These are phyloP conservation scores for Liopterus haemorrhoidalis DNA, from an alignment of 2,888 invertebrate species.

Conservation along the genomic window DNA sequence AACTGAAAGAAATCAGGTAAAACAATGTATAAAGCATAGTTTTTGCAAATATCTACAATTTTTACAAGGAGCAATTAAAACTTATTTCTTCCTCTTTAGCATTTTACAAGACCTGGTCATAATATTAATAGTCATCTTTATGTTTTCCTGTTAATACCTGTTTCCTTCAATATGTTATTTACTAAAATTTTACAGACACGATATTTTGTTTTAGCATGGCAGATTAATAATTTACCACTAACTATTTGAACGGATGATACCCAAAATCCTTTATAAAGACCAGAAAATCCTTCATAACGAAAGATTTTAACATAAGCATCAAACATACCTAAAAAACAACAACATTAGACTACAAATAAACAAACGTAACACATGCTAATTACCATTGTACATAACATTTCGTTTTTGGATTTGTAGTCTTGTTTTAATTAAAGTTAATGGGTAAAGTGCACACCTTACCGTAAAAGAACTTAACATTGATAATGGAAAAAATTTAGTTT, in stretches of 20 bases:
- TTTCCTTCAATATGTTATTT: too few species aligned
- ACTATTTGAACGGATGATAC: slow-evolving; percentile 70
- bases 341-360: slow-evolving; percentile 10
- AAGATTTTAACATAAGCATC: slow-evolving; percentile 89
- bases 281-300: slow-evolving; percentile 73
- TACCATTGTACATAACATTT: slow-evolving; percentile 75
- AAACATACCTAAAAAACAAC: slow-evolving; percentile 55
- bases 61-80: too few species aligned
- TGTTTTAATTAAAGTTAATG: slow-evolving; percentile 89
- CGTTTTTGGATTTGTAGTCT: slow-evolving; percentile 83
- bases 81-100: too few species aligned
- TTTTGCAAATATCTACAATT: too few species aligned
- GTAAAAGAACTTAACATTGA: slow-evolving; percentile 84
- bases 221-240: slow-evolving; percentile 40
- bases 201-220: too few species aligned
- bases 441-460: slow-evolving; percentile 74
- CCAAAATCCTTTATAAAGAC: slow-evolving; percentile 93
- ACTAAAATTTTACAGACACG: too few species aligned
- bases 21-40: too few species aligned
- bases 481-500: slow-evolving; percentile 85
- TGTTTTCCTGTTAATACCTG: too few species aligned
- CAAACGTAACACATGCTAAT: slow-evolving; percentile 17
- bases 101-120: too few species aligned
- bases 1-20: too few species aligned
- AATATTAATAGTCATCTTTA: too few species aligned